Conservation (phyloP, 2,888 invertebrate species). For the Drosophila maculinotata region DNA sequence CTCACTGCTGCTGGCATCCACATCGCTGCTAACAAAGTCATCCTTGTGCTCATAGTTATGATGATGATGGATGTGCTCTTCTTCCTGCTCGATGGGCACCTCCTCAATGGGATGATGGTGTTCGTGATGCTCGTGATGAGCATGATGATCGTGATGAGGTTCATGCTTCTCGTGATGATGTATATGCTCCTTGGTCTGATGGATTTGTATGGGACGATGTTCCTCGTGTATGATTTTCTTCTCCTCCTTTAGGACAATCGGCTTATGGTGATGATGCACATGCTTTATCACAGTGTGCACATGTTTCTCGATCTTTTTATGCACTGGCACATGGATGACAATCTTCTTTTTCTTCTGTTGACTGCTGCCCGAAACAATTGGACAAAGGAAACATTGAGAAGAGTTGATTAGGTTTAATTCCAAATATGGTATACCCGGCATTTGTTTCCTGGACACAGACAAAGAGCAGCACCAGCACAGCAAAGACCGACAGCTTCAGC, state of each 20-base stretch:
- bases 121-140: conserved; percentile 50
- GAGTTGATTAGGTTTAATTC: not conserved
- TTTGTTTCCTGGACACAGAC: conserved; percentile 70
- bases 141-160: conserved; percentile 47
- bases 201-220: conserved; percentile 81
- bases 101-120: conserved; percentile 63
- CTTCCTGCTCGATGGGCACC: conserved; percentile 58
- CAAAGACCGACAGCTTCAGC: conserved; percentile 68
- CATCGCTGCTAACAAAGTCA: conserved; percentile 42
- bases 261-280: conserved; percentile 85
- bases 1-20: conserved; percentile 62
- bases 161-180: conserved; percentile 82
- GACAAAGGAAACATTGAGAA: conserved; percentile 1
- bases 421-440: conserved; percentile 65
- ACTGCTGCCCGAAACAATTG: conserved; percentile 38
- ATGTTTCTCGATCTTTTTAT: conserved; percentile 84
- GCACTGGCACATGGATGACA: conserved; percentile 84
- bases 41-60: conserved; percentile 79
- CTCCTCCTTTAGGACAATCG: conserved; percentile 84
- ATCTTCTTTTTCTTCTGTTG: conserved; percentile 84
- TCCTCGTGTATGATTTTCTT: conserved; percentile 84
- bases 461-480: conserved; percentile 68
- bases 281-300: conserved; percentile 84
- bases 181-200: conserved; percentile 82
- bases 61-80: conserved; percentile 76